Percentiles rank a stretch among this genome's conserved stretches.
Conservation (phyloP, 2,888 invertebrate genomes). For the Camponotus fellah region DNA sequence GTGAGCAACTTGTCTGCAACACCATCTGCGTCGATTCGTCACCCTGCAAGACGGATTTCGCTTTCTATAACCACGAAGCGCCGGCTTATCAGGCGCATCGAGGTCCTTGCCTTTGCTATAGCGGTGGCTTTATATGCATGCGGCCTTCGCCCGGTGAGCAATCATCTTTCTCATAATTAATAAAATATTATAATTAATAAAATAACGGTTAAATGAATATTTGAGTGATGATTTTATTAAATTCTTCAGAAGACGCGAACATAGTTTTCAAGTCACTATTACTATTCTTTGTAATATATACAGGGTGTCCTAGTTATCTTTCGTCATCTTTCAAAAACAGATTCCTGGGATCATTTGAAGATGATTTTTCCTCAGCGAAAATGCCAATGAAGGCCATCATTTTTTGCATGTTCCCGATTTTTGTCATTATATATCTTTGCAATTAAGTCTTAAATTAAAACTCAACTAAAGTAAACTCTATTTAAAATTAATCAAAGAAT, state of each 20-base stretch:
- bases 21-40: slow-evolving; percentile 95
- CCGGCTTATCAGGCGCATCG: slow-evolving; percentile 96
- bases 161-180: slow-evolving; percentile 17
- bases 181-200: too few species aligned
- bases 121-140: slow-evolving; percentile 97
- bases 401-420: too few species aligned
- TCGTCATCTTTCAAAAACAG: too few species aligned
- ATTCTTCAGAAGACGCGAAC: background rate
- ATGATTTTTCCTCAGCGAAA: too few species aligned
- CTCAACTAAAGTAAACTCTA: too few species aligned
- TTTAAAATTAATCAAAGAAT: too few species aligned
- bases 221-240: background rate
- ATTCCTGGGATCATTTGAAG: too few species aligned
- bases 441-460: too few species aligned
- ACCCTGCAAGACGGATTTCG: slow-evolving; percentile 95
- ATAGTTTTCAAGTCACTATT: background rate
- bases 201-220: background rate
- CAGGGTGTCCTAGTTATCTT: too few species aligned
- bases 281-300: too few species aligned
- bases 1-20: slow-evolving; percentile 93
- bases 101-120: slow-evolving; percentile 96
- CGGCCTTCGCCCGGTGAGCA: slow-evolving; percentile 91
- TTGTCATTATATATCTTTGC: too few species aligned
- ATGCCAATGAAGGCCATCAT: too few species aligned
- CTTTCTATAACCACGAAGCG: slow-evolving; percentile 96